Base-by-base conservation (phyloP, 2,888 invertebrate species). In the Oxyscelio sp. region DNA sequence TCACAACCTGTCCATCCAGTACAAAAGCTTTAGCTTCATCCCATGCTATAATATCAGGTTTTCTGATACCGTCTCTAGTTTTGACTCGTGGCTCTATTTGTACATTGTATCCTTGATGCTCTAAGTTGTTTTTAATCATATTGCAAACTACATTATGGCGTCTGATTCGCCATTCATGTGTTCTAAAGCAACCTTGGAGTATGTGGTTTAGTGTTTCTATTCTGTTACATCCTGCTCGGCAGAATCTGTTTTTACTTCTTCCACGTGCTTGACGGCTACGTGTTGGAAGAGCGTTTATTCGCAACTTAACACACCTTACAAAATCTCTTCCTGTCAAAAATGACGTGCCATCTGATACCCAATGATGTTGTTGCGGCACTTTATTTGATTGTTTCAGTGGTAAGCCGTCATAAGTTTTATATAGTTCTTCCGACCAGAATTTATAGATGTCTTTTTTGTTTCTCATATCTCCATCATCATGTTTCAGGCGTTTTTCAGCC, bases 1-100 rank as follows among this genome's bases (percentile, higher is more conserved):
- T 90, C 58, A 93, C 91, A 3, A 93, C 87, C 85, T 94, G 92
- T 0, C 90, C 92, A 65, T 94, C 92, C 1, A 93, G 52, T 0
- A 94, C 87, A 0, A 90, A 75, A 0, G 88, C 90, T 4, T 13
- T 4, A 1, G 59, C 87, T 2, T 74, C 89, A 58, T 56, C 90
- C 0, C 6, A 56, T 5, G 91, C 91, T 0, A 93, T 84, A 3
- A 92, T 75, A 54, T 94, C 93, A 0, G 92, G 93, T 79, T 93
- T 94, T 0, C 90, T 65, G 0, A 88, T 80, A 0, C 91, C 93
- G 0, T 45, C 31, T 0, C 74, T 34, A 0, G 92, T 92, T n/a
- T 0, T 54, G 9, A 92, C 52, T 0, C 45, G 61, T 0, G 90
- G 89, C 77, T 93, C 92, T 58, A 66, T 13, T 8, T 83, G 83